Base-by-base conservation (phyloP, 1,140 invertebrate species). In the Zaprionus nigranus region DNA sequence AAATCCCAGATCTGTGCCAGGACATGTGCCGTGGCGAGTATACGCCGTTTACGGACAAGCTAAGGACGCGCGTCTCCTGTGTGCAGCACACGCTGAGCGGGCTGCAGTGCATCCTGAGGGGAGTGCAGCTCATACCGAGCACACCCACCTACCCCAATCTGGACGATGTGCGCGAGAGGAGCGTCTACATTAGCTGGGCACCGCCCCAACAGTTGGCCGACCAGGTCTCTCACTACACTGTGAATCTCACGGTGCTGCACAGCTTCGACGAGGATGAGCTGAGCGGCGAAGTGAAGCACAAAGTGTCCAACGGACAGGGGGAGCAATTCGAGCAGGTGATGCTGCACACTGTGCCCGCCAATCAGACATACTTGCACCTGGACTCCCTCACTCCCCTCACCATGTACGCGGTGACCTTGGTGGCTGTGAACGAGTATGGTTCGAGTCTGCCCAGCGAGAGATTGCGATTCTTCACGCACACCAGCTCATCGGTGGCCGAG, bases 1-100 rank as follows among this genome's bases (percentile, higher is more conserved):
- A 95, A 58, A 95, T 97, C 20, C 97, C 97, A 0, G 96, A 97
- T 91, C 95, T 97, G 62, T 97, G 97, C 90, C 96, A 97, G 85
- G 96, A 97, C 79, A 96, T 97, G 58, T 97, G 97, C 85, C 93
- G 95, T n/a, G 97, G 97, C 36, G 96, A 97, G 81, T 97, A 97
- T 91, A 96, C 96, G 0, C 94, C 96, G 0, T 96, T 96, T n/a
- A 97, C 96, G 0, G 96, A 97, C 90, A 96, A 96, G 70, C 95
- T 97, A 20, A 96, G 96, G 92, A 96, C 96, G 2, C 96, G 97
- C 77, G 96, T 97, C 85, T 97, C 96, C 2, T 97, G 97, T 90
- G 95, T 96, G 1, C 94, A 96, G 3, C 96, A 97, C 78, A 97
- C 96, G n/a, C 95, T 97, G 80, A 95, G 96, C 76, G 97, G 96